These are phyloP conservation scores for Meiosimyza platycephala DNA, from an alignment of 2,888 invertebrate genomes.

Conservation along the genomic window DNA sequence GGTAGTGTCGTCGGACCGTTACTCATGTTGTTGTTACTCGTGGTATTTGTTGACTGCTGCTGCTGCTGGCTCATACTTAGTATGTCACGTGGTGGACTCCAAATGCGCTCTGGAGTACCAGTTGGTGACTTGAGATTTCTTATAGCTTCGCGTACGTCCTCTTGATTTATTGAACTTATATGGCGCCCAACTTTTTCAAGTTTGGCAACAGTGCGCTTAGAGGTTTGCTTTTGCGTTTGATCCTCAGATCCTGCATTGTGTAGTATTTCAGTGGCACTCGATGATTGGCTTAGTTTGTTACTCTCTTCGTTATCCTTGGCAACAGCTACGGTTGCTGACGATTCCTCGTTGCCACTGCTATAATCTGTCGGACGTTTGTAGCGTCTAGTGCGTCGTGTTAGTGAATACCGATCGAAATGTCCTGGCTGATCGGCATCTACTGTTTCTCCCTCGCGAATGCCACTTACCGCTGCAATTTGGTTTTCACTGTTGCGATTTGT, in stretches of 20 bases:
- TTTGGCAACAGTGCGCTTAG: constrained; percentile 58
- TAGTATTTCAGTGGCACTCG: constrained; percentile 50
- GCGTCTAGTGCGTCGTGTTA: constrained; percentile 82
- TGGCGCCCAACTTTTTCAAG: constrained; percentile 71
- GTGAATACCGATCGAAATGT: constrained; percentile 86
- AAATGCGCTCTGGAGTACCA: constrained; percentile 72
- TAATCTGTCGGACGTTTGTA: constrained; percentile 77
- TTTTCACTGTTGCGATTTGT: constrained; percentile 45
- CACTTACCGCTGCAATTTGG: neutral
- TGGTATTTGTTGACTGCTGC: constrained; percentile 35
- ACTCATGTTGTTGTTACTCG: constrained; percentile 13
- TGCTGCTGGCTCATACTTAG: constrained; percentile 42
- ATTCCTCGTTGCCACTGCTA: constrained; percentile 71
- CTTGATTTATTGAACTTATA: constrained; percentile 77
- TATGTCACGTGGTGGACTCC: constrained; percentile 69
- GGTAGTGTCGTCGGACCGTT: constrained; percentile 34
- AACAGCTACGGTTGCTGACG: constrained; percentile 65
- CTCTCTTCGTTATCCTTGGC: constrained; percentile 35
- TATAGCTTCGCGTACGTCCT: constrained; percentile 78
- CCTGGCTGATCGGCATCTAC: constrained; percentile 70
- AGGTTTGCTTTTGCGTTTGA: constrained; percentile 11
- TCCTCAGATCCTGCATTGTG: constrained; percentile 28
- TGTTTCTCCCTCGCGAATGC: neutral
- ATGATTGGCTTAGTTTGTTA: constrained; percentile 48
- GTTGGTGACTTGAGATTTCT: constrained; percentile 75